Conservation (phyloP, 2,888 invertebrate genomes). For the Epinotia ramella region DNA sequence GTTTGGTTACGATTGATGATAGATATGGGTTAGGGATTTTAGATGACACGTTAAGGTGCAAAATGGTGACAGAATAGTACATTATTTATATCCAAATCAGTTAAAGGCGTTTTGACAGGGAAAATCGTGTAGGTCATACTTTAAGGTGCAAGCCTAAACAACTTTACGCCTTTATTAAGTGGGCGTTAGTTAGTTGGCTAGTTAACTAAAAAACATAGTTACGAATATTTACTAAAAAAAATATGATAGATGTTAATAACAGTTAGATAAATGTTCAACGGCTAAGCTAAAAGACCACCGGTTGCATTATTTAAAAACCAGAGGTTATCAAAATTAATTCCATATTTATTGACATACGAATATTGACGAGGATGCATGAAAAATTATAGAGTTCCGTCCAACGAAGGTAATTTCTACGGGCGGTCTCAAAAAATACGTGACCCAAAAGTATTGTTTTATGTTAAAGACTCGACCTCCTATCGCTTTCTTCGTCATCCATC, state of each 20-base stretch:
- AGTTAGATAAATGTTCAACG: too few relatives aligned
- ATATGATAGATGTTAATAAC: too few relatives aligned
- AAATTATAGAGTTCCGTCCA: neutral
- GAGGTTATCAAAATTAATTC: neutral
- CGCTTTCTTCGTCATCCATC: conserved; percentile 10
- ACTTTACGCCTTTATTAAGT: too few relatives aligned
- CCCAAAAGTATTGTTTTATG: conserved; percentile 16
- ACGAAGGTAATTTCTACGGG: neutral
- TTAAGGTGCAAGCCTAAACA: too few relatives aligned
- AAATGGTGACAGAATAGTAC: neutral
- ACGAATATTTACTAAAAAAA: too few relatives aligned
- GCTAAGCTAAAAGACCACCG: too few relatives aligned
- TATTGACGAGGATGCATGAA: neutral
- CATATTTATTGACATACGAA: neutral
- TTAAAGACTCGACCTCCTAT: conserved; percentile 5
- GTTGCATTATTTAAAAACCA: too few relatives aligned
- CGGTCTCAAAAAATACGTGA: conserved; percentile 15
- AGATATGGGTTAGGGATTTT: conserved; percentile 6
- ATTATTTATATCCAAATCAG: neutral
- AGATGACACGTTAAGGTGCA: conserved; percentile 18
- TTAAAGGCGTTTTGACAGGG: neutral
- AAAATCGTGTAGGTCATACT: neutral
- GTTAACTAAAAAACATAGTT: too few relatives aligned
- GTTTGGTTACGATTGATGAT: conserved; percentile 38
- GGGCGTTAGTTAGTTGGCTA: too few relatives aligned